Evolutionary conservation across 2,113 vertebrate genomes (phyloP), one percentile per base, ranked within the genome.

Genomic region (Coregonus clupeaformis): DNA sequence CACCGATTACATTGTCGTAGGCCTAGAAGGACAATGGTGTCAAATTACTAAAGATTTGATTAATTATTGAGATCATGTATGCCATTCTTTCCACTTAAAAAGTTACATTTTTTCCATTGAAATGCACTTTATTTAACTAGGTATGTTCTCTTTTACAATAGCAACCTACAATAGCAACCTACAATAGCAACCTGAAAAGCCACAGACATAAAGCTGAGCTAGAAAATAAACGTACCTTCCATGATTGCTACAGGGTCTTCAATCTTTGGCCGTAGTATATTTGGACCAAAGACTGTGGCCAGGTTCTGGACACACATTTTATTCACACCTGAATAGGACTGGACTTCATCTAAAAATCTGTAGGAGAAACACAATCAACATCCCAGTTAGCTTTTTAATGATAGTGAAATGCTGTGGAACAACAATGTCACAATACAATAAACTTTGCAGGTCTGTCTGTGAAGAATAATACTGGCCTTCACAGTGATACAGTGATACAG

Each of bases 301-400:
- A 99, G 87, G 84, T 99, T 99, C 87, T 98, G 98, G 25, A 96
- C 95, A 1, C 96, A 98, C 97, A 99, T 99, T 92, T 99, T 99
- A 89, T 99, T 99, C 68, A 98, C 84, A n/a, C 96, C 95, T 9
- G 97, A 96, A 78, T 97, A 95, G 0, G 97, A 98, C 82, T 99
- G 98, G 30, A 99, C 98, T 92, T 99, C 98, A 93, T 99, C 96
- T 66, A 99, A 91, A 90, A 99, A 99, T 75, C 98, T 99, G 83
- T 14, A 52, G 16, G 49, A 27, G 5, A 57, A 70, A 75, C 42
- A 75, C 1, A 12, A 78, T 63, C 30, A 76, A 0, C 36, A 42
- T 42, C 27, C 29, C 24, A 32, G 3, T n/a, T 1, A n/a, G 6
- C 22, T 25, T 13, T 60, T 32, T 29, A 42, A 42, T 67, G 18